Percentiles rank a stretch among this genome's conserved stretches.
These are phyloP conservation scores for Drosophila setosimentum DNA, from an alignment of 2,888 invertebrate genomes.

Conservation along the genomic window DNA sequence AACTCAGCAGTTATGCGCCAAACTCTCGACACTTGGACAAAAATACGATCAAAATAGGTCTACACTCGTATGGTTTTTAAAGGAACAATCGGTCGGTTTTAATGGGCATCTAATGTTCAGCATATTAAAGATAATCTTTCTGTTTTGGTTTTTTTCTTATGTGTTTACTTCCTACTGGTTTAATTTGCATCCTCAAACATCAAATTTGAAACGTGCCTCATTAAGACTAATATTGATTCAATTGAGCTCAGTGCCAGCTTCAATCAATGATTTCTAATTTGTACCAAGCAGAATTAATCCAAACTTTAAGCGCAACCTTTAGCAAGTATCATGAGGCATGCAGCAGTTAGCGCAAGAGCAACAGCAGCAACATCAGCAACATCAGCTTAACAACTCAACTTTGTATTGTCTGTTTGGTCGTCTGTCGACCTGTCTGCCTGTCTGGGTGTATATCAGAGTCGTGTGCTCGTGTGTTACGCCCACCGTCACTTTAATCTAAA, in stretches of 20 bases:
- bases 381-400: slow-evolving; percentile 41
- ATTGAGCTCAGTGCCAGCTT: not conserved
- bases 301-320: not conserved
- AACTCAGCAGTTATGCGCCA: not conserved
- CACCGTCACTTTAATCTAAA: slow-evolving; percentile 69
- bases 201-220: not conserved
- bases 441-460: slow-evolving; percentile 55
- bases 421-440: slow-evolving; percentile 4
- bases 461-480: slow-evolving; percentile 68
- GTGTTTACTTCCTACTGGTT: not conserved
- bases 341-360: slow-evolving; percentile 27
- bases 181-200: not conserved
- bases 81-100: not conserved
- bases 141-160: not conserved
- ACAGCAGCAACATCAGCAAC: not conserved
- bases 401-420: not conserved
- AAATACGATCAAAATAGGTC: not conserved
- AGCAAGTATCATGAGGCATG: slow-evolving; percentile 33
- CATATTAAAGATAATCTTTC: not conserved
- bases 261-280: not conserved
- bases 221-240: not conserved
- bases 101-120: not conserved
- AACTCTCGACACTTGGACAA: too few species aligned
- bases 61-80: not conserved
- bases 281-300: not conserved